Evolutionary conservation across 1,140 invertebrate species (phyloP), one percentile per base, ranked within the genome.

Genomic region (Ctenoplectra terminalis): DNA sequence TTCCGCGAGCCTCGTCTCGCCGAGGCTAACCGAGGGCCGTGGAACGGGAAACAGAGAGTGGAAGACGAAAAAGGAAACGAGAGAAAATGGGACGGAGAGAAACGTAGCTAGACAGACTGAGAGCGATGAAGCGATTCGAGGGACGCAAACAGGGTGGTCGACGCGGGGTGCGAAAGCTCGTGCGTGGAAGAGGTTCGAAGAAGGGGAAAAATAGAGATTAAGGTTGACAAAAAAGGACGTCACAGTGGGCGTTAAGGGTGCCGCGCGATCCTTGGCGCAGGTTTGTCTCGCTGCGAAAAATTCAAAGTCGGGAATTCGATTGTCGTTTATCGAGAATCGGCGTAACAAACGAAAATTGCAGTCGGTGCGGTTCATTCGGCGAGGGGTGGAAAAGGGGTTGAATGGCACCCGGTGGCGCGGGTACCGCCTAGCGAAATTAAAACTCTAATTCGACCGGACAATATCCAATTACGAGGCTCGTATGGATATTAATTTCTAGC

Each of bases 381-480:
- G 37, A 2, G 9, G n/a, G 15, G 17, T 15, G 8, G n/a, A 26
- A 37, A 52, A 37, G 31, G 67, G 34, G 48, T 34, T 37, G 67
- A 70, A 70, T 70, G 48, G 48, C 67, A 54, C 60, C 26, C 81
- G 85, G 81, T 84, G 82, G 31, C 31, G 23, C n/a, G 40, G n/a
- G 43, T 20, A 46, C 87, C 89, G 90, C 91, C 88, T 91, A 92
- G 90, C 88, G 83, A 92, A 92, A 93, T 93, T 92, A 93, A 93
- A 93, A 92, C 89, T 91, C 90, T 92, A 92, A 92, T 92, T 92
- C 88, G 88, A 90, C 91, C 85, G 90, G 90, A 92, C 92, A 92
- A 93, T 93, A 92, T 92, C 90, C 92, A 93, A 93, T 93, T 93
- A 92, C 88, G 84, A 82, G 81, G 81, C 80, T 69, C 82, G 81